Base-by-base conservation (phyloP, 2,113 vertebrate genomes). In the Hypomesus transpacificus region DNA sequence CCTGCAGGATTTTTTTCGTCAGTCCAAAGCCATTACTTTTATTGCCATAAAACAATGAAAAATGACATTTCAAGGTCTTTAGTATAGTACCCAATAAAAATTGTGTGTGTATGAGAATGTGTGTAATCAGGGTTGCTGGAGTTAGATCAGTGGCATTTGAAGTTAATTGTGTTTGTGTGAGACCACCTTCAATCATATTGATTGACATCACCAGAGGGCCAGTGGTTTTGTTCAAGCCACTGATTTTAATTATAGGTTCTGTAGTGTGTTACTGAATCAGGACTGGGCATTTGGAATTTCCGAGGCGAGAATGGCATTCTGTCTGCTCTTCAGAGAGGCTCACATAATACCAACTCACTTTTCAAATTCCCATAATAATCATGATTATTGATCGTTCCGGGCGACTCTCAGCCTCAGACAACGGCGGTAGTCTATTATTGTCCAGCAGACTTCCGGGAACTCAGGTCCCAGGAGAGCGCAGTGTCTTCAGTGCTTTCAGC, bases 61-160 rank as follows among this genome's bases (percentile, higher is more conserved):
- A 46, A 46, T 46, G 39, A 11, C 39, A 46, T 46, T 46, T 46
- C 39, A 46, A 9, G 9, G 7, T 46, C 39, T 46, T 46, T 13
- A 11, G 39, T 46, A 7, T 46, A 46, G 39, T 46, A 46, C 39
- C 39, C 39, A 46, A 46, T 46, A 46, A 46, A 34, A 46, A 46
- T 46, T 14, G 24, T 24, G 1, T 59, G 20, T 60, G 53, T 56
- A 1, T 60, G 22, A 24, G 58, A 24, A 24, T 21, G 58, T 21
- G 22, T 60, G 13, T 22, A 24, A 60, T 60, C 13, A 16, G 59
- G 28, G 59, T 61, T 5, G 53, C 53, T 56, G 16, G 14, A 68
- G 46, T 17, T 5, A n/a, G 24, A 56, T 64, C 60, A n/a, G 62
- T 83, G 75, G 56, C 81, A 82, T 86, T 87, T 84, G 84, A 87